A percentile compares a stretch with the other conserved stretches of the same genome.
phyloP scores from a whole-genome alignment of 2,113 vertebrate genomes.

The Seriola dumerili region DNA sequence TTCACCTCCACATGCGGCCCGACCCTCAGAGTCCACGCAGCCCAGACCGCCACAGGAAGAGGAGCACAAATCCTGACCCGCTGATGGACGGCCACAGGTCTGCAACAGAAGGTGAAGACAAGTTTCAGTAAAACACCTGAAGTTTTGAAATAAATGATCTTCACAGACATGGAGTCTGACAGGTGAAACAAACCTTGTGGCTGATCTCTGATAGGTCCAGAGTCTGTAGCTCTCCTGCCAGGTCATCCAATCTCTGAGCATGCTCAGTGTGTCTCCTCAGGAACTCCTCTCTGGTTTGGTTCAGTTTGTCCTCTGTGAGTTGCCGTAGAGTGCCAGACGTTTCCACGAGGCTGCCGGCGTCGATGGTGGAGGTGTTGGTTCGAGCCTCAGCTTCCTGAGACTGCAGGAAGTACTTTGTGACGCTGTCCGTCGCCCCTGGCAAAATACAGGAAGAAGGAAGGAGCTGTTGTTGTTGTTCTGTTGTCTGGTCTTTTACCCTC shows the following conservation, averaged over 20 bases:
- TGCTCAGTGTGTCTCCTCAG: slow-evolving; percentile 88
- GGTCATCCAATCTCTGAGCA: slow-evolving; percentile 89
- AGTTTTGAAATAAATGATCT: too few species aligned
- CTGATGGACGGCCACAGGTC: slow-evolving; percentile 88
- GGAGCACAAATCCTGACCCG: slow-evolving; percentile 82
- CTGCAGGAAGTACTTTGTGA: slow-evolving; percentile 92
- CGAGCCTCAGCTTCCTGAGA: slow-evolving; percentile 90
- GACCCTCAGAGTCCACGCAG: slow-evolving; percentile 87
- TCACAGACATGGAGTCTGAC: too few species aligned
- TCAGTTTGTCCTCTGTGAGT: slow-evolving; percentile 88
- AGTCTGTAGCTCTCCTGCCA: slow-evolving; percentile 92
- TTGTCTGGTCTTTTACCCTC: too few species aligned
- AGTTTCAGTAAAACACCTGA: too few species aligned
- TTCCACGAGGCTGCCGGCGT: slow-evolving; percentile 82
- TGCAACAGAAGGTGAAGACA: slow-evolving; percentile 60
- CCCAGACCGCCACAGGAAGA: slow-evolving; percentile 89
- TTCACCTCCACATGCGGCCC: slow-evolving; percentile 89
- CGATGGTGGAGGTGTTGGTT: slow-evolving; percentile 89
- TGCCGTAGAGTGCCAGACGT: slow-evolving; percentile 84
- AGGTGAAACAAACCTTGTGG: slow-evolving; percentile 53
- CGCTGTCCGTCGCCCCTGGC: slow-evolving; percentile 92
- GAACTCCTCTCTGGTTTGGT: slow-evolving; percentile 85
- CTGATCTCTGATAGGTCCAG: slow-evolving; percentile 88
- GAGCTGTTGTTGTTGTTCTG: too few species aligned
- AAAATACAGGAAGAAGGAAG: slow-evolving; percentile 42